These are phyloP conservation scores for Siphlonurus alternatus DNA, from an alignment of 2,888 invertebrate genomes.

Conservation along the genomic window DNA sequence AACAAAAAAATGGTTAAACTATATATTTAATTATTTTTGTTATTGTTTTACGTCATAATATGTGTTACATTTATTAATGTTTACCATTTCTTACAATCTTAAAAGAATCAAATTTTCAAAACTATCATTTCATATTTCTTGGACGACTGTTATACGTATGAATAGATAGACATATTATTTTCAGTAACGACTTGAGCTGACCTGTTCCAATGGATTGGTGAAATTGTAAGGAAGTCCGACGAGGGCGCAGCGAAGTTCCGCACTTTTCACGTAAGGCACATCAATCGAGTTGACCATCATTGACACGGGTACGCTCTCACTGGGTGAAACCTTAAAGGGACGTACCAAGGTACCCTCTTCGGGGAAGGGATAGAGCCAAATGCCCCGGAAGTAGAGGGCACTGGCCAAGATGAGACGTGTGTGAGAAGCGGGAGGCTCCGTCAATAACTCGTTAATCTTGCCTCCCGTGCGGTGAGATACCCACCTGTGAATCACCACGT, in stretches of 20 bases:
- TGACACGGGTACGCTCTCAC: constrained; percentile 28
- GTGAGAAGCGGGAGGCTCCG: constrained; percentile 30
- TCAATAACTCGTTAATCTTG: constrained; percentile 41
- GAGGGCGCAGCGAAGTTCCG: constrained; percentile 37
- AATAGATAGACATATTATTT: too few species aligned
- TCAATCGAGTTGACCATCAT: constrained; percentile 49
- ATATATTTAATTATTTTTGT: too few species aligned
- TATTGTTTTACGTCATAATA: too few species aligned
- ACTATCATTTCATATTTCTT: too few species aligned
- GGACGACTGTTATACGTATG: too few species aligned
- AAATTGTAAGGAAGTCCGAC: constrained; percentile 56
- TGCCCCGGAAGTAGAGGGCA: constrained; percentile 52
- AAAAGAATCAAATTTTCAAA: too few species aligned
- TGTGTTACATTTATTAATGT: too few species aligned
- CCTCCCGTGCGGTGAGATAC: constrained; percentile 40
- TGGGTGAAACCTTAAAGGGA: constrained; percentile 21
- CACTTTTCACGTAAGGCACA: constrained; percentile 38
- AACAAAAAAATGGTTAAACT: too few species aligned
- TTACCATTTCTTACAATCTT: too few species aligned
- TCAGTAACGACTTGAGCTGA: too few species aligned
- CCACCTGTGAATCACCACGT: constrained; percentile 33
- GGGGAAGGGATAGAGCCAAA: constrained; percentile 48
- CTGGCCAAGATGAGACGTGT: constrained; percentile 47
- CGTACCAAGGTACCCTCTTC: constrained; percentile 35
- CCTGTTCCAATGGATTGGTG: constrained; percentile 26